Conservation (phyloP, 2,888 invertebrate genomes). For the Drosophila anomalata region DNA sequence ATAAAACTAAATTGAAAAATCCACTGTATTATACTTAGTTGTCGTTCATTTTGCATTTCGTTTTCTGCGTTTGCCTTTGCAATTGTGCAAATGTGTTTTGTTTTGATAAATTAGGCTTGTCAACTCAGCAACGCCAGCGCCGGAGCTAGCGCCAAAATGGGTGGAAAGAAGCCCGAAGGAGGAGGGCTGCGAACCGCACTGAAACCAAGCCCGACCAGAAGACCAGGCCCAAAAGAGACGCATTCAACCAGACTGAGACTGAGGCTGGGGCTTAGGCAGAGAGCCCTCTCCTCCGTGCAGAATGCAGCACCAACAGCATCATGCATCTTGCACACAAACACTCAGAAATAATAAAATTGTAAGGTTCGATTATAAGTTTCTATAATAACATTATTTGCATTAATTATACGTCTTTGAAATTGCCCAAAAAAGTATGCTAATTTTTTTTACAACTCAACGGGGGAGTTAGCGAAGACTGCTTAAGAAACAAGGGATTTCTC, state of each 20-base stretch:
- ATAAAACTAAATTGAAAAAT: constrained; percentile 1
- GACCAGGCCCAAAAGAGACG: constrained; percentile 27
- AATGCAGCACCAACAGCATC: constrained; percentile 36
- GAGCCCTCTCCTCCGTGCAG: constrained; percentile 16
- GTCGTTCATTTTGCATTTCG: constrained; percentile 59
- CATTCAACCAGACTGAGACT: constrained; percentile 39
- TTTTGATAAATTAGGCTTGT: constrained; percentile 83
- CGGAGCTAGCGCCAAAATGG: constrained; percentile 28
- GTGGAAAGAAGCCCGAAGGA: constrained; percentile 21
- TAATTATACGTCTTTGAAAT: neutral
- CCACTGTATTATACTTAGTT: constrained; percentile 57
- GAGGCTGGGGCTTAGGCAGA: constrained; percentile 20
- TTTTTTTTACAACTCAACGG: neutral
- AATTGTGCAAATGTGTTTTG: constrained; percentile 81
- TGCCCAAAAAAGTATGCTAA: neutral
- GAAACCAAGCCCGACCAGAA: constrained; percentile 30
- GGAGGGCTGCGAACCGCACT: constrained; percentile 59
- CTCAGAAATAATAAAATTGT: neutral
- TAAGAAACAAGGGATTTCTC: no score
- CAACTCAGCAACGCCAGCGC: constrained; percentile 68
- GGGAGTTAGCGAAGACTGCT: neutral
- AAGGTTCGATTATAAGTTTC: neutral
- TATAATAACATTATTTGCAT: neutral
- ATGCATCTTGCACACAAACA: neutral
- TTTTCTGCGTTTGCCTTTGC: constrained; percentile 73